Base-by-base conservation (phyloP, 35 echinoderm and acorn worm species). In the Ophiothrix spiculata region DNA sequence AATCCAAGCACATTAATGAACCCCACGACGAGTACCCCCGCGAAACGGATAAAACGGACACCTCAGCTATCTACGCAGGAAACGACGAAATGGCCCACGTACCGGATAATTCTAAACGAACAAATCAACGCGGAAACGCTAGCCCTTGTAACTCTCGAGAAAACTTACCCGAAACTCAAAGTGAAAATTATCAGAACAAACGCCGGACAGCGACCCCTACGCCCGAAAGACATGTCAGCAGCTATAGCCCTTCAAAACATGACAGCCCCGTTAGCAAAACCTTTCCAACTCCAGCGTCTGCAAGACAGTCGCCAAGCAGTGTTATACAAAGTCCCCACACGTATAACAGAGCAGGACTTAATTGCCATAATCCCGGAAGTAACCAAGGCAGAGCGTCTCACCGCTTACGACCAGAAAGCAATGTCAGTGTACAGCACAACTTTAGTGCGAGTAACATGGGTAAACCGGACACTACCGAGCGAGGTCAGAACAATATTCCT, bases 351-450 rank as follows among this genome's bases (percentile, higher is more conserved):
- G 29, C 60, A 69, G 29, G 60, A 69, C 60, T 25, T n/a, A 69
- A 69, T 69, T 25, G 60, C 32, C 17, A 78, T 78, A 4, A 78
- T 78, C 13, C 76, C 76, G 36, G 76, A 78, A 29, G 76, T 78
- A 28, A 78, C 76, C 12, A 78, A 35, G 13, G 76, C 76, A 14
- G 76, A 78, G 76, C 33, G 76, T 37, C 37, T 35, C 76, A 78
- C 76, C 16, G 13, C 1, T 4, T 36, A 37, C 76, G 76, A 78
- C 76, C 76, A 4, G 31, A 34, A 78, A 35, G 25, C 33, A 35
- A 11, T 28, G 1, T 35, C 33, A 35, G 31, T 3, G 36, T 35
- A 37, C 33, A 35, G 33, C 33, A 78, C 76, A 39, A 35, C 33
- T 21, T 78, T 25, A 6, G 3, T 35, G 76, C 33, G 37, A 10